phyloP scores from a whole-genome alignment of 2,888 invertebrate genomes.

The Eilema depressum region DNA sequence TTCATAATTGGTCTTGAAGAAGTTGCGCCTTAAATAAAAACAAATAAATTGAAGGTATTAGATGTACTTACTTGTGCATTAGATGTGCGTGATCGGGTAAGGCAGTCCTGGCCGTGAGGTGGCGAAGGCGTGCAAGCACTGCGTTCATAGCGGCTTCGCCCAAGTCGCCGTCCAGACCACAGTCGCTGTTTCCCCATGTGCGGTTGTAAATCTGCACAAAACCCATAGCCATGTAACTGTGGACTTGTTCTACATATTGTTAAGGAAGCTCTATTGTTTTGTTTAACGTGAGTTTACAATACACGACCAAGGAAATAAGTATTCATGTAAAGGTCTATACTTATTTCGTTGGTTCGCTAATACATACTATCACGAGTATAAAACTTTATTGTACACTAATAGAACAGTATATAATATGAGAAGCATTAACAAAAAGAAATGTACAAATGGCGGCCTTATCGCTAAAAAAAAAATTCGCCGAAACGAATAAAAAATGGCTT shows the following conservation, averaged over 20 bases:
- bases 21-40: no score
- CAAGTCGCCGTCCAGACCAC: conserved; percentile 64
- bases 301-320: no score
- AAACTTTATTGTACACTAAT: no score
- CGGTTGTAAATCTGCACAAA: conserved; percentile 88
- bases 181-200: conserved; percentile 75
- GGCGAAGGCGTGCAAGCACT: conserved; percentile 72
- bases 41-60: neutral
- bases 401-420: no score
- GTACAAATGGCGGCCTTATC: no score
- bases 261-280: neutral
- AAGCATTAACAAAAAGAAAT: no score
- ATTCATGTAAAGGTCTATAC: no score
- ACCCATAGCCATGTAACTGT: neutral
- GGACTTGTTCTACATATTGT: neutral
- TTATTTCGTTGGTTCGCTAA: no score
- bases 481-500: no score
- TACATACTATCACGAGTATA: no score
- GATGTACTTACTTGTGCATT: conserved; percentile 76
- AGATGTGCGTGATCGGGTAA: conserved; percentile 75
- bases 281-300: neutral
- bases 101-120: conserved; percentile 69
- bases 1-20: no score
- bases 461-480: no score
- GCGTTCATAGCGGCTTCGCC: conserved; percentile 71